These are phyloP conservation scores for Phyllotis vaccarum DNA, from an alignment of 2,797 vertebrate genomes.

Conservation along the genomic window DNA sequence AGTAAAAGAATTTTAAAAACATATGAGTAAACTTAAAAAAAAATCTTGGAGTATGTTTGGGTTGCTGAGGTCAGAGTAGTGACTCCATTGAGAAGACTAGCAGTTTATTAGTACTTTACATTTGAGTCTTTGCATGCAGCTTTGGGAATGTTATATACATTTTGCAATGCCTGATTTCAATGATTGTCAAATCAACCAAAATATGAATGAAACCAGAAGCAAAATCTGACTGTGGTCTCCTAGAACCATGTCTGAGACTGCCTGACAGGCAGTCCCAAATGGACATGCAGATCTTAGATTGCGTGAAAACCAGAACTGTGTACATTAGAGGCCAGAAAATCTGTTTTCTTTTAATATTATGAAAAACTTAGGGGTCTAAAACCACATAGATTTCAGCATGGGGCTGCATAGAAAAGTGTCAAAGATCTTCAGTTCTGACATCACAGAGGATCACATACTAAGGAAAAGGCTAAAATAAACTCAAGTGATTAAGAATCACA, in stretches of 20 bases:
- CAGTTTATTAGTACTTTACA: conserved; percentile 6
- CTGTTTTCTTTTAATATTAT: conserved; percentile 77
- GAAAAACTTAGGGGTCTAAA: conserved; percentile 57
- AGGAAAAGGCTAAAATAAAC: conserved; percentile 62
- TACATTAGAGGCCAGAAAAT: conserved; percentile 70
- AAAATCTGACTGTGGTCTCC: conserved; percentile 28
- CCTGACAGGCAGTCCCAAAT: not conserved
- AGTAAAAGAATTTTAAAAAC: conserved; percentile 12
- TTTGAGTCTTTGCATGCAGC: not conserved
- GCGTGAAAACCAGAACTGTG: conserved; percentile 63
- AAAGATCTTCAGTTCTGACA: conserved; percentile 71
- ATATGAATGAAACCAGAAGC: conserved; percentile 16
- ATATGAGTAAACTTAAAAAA: not conserved
- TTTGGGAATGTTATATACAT: not conserved
- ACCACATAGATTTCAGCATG: conserved; percentile 73
- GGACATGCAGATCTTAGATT: conserved; percentile 56
- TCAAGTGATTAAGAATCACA: not conserved
- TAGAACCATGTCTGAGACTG: not conserved
- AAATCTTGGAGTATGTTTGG: not conserved
- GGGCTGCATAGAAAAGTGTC: conserved; percentile 64
- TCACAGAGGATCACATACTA: conserved; percentile 35
- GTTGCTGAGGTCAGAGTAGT: not conserved
- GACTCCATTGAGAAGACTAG: not conserved
- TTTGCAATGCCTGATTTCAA: conserved; percentile 36
- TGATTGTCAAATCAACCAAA: conserved; percentile 31